Conservation (phyloP, 2,113 vertebrate species). For the Strix uralensis region DNA sequence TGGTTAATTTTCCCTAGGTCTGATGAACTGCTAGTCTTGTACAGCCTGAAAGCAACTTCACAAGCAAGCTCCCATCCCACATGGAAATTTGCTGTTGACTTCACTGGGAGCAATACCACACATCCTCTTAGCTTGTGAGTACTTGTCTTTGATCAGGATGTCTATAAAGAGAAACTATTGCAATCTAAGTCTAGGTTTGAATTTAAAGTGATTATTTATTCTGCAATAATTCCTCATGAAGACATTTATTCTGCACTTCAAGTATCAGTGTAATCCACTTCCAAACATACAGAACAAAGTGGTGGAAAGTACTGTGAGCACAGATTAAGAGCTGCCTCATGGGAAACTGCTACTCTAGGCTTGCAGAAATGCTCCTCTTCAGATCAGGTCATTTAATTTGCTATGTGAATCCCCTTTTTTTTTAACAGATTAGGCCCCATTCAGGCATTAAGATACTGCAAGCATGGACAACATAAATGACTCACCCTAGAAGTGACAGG, state of each 20-base stretch:
- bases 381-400: background rate
- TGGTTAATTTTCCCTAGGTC: background rate
- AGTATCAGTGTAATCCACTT: background rate
- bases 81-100: background rate
- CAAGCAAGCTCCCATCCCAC: background rate
- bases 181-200: background rate
- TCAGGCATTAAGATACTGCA: background rate
- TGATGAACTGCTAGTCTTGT: background rate
- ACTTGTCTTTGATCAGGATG: background rate
- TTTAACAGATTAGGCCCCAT: background rate
- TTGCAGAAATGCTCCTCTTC: background rate
- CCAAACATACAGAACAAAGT: conserved; percentile 16
- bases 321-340: background rate
- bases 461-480: background rate
- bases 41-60: background rate
- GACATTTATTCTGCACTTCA: background rate
- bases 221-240: background rate
- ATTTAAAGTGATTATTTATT: conserved; percentile 10
- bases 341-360: background rate
- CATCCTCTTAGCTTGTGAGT: background rate
- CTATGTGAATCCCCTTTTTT: background rate
- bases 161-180: background rate
- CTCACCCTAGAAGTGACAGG: background rate
- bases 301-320: background rate
- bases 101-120: background rate